Conservation (phyloP, 1,140 invertebrate genomes). For the Semibalanus balanoides region DNA sequence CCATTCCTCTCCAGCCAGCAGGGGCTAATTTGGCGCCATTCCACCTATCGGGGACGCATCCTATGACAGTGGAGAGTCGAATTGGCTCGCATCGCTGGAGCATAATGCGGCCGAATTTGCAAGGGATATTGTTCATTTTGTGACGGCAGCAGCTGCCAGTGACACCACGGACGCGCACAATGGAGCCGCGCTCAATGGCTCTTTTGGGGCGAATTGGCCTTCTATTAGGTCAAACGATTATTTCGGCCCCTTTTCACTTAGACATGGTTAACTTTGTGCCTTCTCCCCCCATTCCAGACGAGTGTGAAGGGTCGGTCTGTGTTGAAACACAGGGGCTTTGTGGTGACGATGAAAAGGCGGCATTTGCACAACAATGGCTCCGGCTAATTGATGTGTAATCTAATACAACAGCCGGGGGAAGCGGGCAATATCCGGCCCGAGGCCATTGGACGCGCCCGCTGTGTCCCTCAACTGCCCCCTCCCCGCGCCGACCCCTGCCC, state of each 20-base stretch:
- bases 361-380: neutral
- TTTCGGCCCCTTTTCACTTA: slow-evolving; percentile 1
- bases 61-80: neutral
- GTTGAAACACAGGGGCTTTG: slow-evolving; percentile 1
- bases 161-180: neutral
- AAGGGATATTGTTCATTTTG: neutral
- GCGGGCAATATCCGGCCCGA: neutral
- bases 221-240: neutral
- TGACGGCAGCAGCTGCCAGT: neutral
- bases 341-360: neutral
- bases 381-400: slow-evolving; percentile 2
- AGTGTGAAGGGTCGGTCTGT: neutral
- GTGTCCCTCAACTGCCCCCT: neutral
- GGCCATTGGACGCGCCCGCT: no score
- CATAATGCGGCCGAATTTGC: neutral
- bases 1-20: neutral
- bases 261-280: slow-evolving; percentile 1
- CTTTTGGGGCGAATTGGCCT: neutral
- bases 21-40: neutral
- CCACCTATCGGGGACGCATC: neutral
- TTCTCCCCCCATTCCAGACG: neutral
- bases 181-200: neutral
- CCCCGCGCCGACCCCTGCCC: no score
- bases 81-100: neutral
- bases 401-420: neutral